Evolutionary conservation across 2,797 vertebrate species (phyloP), one percentile per base, ranked within the genome.

Genomic region (Simalia tracyae): DNA sequence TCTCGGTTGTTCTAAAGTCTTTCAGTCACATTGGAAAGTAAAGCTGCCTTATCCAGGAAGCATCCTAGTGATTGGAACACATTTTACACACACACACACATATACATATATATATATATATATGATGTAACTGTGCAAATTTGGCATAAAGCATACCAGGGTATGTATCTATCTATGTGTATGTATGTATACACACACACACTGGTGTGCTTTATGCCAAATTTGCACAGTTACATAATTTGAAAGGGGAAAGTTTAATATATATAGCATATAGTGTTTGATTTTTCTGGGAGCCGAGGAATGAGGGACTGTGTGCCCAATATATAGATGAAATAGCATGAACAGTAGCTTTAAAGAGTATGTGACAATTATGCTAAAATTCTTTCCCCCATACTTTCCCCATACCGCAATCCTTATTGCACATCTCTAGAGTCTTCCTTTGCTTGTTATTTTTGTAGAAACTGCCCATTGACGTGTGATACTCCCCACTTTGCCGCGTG

Each of bases 41-140:
- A 61, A 66, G 46, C 76, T 57, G 7, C 64, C 12, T 89, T 96
- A 94, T 17, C 22, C 56, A 92, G 88, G 76, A 93, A 94, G 81
- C 5, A 86, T 2, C 1, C 91, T 86, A 85, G 0, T 0, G 0
- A 66, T 9, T 28, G 36, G 15, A 60, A 86, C 36, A 46, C 1
- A n/a, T 31, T 89, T 46, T 36, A 36, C 36, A 36, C 36, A 36
- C 36, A 36, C 36, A 36, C 36, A 36, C 36, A 36, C 36, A 36
- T 2, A 36, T 36, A 36, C 36, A 36, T 36, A 36, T 2, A 36
- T 36, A 36, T 36, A 36, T 2, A 36, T 36, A 36, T 36, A 36
- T 2, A 36, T 36, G 2, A 50, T 22, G 84, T 5, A 85, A 19
- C 5, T 26, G 8, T 31, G 2, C 64, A 36, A 36, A 89, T 15